Conservation (phyloP, 2,113 vertebrate genomes). For the Corythaeola cristata region DNA sequence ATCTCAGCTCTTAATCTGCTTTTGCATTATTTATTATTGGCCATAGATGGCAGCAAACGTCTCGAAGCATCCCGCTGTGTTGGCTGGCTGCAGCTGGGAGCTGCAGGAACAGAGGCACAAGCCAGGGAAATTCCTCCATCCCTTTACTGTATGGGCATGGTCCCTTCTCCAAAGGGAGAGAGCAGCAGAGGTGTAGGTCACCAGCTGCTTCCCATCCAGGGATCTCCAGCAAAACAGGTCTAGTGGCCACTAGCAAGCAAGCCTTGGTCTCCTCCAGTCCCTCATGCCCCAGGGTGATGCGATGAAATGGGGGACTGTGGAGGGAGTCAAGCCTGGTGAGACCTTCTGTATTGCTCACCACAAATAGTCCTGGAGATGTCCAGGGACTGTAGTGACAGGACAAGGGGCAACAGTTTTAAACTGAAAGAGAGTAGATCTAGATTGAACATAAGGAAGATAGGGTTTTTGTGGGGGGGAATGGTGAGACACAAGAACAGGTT, state of each 20-base stretch:
- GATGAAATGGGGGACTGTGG: not conserved
- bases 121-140: not conserved
- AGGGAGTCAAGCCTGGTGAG: not conserved
- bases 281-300: not conserved
- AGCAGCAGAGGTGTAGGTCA: not conserved
- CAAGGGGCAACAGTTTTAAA: not conserved
- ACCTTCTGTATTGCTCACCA: not conserved
- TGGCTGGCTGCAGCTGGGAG: not conserved
- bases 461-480: not conserved
- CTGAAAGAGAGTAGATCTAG: not conserved
- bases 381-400: not conserved
- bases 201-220: not conserved
- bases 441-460: too few relatives aligned
- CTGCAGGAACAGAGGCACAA: not conserved
- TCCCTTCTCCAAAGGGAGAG: not conserved
- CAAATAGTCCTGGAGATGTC: not conserved
- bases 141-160: not conserved
- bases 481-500: not conserved
- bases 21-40: slow-evolving; percentile 42
- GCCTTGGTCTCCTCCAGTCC: not conserved
- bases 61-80: not conserved
- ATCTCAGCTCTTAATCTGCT: not conserved
- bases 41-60: slow-evolving; percentile 65
- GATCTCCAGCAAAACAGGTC: not conserved
- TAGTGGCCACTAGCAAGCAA: not conserved